These are phyloP conservation scores for Coleophora deauratella DNA, from an alignment of 2,888 invertebrate genomes.

Conservation along the genomic window DNA sequence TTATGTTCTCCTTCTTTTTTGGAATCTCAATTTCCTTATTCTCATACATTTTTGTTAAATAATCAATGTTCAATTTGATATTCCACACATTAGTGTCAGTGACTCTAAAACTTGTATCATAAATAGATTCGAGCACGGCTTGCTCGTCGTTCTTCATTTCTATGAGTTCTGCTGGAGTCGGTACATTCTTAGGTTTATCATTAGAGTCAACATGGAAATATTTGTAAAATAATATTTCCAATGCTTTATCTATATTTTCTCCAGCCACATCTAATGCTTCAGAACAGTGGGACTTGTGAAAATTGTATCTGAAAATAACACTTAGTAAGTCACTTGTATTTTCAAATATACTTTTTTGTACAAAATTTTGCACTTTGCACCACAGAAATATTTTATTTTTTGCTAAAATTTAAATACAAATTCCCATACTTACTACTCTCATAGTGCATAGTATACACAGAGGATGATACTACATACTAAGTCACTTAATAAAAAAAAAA, in stretches of 20 bases:
- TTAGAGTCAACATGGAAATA: conserved; percentile 74
- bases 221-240: conserved; percentile 80
- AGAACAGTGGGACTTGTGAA: conserved; percentile 81
- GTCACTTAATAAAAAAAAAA: too few species aligned
- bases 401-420: too few species aligned
- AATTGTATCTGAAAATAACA: conserved; percentile 77
- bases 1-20: conserved; percentile 52
- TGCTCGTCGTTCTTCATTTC: conserved; percentile 82
- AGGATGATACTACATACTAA: too few species aligned
- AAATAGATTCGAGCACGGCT: conserved; percentile 84
- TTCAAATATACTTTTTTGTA: too few species aligned
- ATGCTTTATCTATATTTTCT: conserved; percentile 80
- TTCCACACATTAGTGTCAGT: conserved; percentile 84
- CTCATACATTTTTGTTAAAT: conserved; percentile 73
- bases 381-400: too few species aligned
- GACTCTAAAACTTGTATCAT: conserved; percentile 79
- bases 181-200: conserved; percentile 48
- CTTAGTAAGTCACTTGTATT: not conserved
- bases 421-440: too few species aligned
- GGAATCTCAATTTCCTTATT: conserved; percentile 63
- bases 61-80: conserved; percentile 78
- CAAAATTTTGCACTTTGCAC: too few species aligned
- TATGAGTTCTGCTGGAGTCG: conserved; percentile 67
- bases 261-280: conserved; percentile 81
- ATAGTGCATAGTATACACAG: too few species aligned